Conservation (phyloP, 2,797 vertebrate genomes). For the Lagocephalus sceleratus region DNA sequence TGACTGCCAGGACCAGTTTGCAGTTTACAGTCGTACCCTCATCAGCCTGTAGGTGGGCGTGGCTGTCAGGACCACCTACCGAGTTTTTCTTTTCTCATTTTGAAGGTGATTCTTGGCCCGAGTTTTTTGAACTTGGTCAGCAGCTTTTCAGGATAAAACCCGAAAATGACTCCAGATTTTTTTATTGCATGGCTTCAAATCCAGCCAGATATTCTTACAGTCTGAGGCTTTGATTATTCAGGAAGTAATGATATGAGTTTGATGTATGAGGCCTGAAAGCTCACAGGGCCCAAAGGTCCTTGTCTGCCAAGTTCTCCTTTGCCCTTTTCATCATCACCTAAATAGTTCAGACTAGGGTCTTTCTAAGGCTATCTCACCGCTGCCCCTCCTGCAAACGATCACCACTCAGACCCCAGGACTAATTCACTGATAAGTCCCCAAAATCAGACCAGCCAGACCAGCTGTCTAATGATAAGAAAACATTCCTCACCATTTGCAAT, state of each 20-base stretch:
- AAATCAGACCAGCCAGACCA: slow-evolving; percentile 52
- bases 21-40: slow-evolving; percentile 28
- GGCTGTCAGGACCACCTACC: slow-evolving; percentile 42
- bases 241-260: slow-evolving; percentile 21
- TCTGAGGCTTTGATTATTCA: slow-evolving; percentile 18
- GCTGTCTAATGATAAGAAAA: slow-evolving; percentile 58
- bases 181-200: slow-evolving; percentile 23
- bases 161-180: slow-evolving; percentile 22
- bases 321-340: slow-evolving; percentile 27
- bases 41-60: slow-evolving; percentile 12
- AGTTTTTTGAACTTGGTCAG: slow-evolving; percentile 17
- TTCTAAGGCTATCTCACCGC: slow-evolving; percentile 29
- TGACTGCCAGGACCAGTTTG: slow-evolving; percentile 24
- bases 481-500: slow-evolving; percentile 52
- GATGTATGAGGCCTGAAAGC: slow-evolving; percentile 24
- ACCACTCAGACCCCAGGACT: slow-evolving; percentile 45
- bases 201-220: slow-evolving; percentile 22
- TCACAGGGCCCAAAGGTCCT: slow-evolving; percentile 20
- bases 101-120: slow-evolving; percentile 13
- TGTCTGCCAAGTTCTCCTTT: slow-evolving; percentile 31
- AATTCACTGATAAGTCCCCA: slow-evolving; percentile 59
- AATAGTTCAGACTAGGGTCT: slow-evolving; percentile 33
- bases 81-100: neutral
- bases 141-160: slow-evolving; percentile 18
- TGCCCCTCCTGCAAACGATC: slow-evolving; percentile 41